These are phyloP conservation scores for Pteropus alecto DNA, from an alignment of 2,113 vertebrate species.

Conservation along the genomic window DNA sequence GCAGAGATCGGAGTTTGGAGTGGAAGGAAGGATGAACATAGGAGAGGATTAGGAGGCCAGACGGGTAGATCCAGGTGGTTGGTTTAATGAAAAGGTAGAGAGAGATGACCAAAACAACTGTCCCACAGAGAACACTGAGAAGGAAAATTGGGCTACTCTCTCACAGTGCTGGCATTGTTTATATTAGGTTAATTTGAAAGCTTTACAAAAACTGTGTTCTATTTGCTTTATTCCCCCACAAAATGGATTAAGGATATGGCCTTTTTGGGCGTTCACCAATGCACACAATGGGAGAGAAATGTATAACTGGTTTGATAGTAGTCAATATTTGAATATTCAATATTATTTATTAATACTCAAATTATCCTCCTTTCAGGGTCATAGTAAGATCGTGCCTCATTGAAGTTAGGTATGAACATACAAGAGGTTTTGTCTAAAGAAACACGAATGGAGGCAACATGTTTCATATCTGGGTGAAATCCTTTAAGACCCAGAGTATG, in stretches of 20 bases:
- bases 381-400: background rate
- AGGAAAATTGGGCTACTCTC: background rate
- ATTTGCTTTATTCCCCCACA: background rate
- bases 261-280: background rate
- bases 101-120: background rate
- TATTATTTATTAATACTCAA: background rate
- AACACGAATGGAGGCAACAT: accelerated
- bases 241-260: background rate
- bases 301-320: accelerated
- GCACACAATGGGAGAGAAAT: background rate
- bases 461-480: background rate
- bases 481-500: background rate
- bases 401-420: background rate
- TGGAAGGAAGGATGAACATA: background rate
- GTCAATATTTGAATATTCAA: background rate
- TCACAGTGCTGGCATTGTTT: background rate
- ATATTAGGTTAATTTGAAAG: background rate
- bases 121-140: background rate
- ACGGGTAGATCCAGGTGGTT: background rate
- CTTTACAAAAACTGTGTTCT: background rate
- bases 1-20: background rate
- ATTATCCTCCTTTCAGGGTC: background rate
- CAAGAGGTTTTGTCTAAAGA: background rate
- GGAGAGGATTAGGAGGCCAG: background rate
- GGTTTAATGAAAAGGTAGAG: background rate